Evolutionary conservation across 1,140 invertebrate genomes (phyloP).

Genomic region (Platyura marginata): DNA sequence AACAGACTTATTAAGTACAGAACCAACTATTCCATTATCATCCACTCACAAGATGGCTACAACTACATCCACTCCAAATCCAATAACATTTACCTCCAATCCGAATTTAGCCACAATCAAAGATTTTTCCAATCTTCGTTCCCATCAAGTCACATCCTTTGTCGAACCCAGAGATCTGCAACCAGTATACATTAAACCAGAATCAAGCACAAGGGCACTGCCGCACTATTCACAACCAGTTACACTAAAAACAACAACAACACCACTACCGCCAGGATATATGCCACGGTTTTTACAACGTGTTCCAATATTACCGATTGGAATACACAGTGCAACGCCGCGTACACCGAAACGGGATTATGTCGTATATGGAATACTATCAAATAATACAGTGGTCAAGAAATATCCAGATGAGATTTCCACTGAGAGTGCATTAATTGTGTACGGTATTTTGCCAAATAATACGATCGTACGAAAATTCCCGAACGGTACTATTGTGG

Average conservation of each 20-base stretch:
- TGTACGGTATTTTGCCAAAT: constrained; percentile 51
- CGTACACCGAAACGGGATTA: constrained; percentile 39
- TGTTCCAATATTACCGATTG: constrained; percentile 3
- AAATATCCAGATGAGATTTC: constrained; percentile 32
- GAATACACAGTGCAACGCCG: neutral
- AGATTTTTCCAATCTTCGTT: neutral
- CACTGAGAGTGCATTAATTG: constrained; percentile 43
- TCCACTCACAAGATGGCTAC: no score
- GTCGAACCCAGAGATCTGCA: neutral
- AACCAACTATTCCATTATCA: no score
- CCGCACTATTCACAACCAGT: neutral
- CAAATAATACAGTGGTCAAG: constrained; percentile 53
- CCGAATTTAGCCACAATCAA: neutral
- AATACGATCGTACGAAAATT: constrained; percentile 51
- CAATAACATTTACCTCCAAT: neutral
- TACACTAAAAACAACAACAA: neutral
- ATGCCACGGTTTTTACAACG: constrained; percentile 2
- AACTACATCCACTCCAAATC: neutral
- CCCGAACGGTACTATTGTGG: constrained; percentile 49
- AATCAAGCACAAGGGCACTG: neutral
- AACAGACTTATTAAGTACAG: no score
- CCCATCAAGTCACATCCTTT: neutral
- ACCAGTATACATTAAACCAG: neutral
- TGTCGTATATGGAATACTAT: constrained; percentile 47
- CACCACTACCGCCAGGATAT: neutral